phyloP scores from a whole-genome alignment of 1,140 invertebrate genomes.

The Lethrus apterus region DNA sequence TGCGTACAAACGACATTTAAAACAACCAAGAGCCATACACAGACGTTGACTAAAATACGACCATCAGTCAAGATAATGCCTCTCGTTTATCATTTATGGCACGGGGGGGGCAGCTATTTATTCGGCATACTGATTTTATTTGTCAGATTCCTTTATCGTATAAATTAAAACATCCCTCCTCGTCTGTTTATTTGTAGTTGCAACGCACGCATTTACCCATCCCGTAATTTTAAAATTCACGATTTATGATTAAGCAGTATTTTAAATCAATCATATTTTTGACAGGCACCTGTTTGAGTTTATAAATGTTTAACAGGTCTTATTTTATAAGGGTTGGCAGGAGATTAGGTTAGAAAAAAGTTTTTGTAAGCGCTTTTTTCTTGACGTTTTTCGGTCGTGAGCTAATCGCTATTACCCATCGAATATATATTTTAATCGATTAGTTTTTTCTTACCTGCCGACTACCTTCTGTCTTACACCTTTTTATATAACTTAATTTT shows the following conservation, averaged over 20 bases:
- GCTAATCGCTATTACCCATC: conserved; percentile 23
- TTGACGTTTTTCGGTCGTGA: neutral
- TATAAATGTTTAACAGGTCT: conserved; percentile 2
- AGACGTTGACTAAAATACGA: conserved; percentile 12
- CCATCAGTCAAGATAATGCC: conserved; percentile 15
- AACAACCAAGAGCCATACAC: conserved; percentile 13
- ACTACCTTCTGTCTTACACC: conserved; percentile 17
- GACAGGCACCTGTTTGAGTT: conserved; percentile 9
- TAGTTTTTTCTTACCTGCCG: conserved; percentile 20
- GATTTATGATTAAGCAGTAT: conserved; percentile 3
- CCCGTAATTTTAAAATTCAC: neutral
- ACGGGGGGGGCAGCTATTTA: conserved; percentile 1
- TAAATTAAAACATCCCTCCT: conserved; percentile 1
- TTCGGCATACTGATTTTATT: conserved; percentile 2
- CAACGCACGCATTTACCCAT: neutral
- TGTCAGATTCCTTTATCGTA: too few relatives aligned
- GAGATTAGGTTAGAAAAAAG: too few relatives aligned
- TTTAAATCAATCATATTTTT: conserved; percentile 17
- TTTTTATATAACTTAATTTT: too few relatives aligned
- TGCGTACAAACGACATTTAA: conserved; percentile 14
- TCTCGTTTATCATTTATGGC: conserved; percentile 8
- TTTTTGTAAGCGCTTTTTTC: too few relatives aligned
- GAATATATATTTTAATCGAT: conserved; percentile 27
- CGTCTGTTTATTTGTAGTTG: neutral
- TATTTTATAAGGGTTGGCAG: conserved; percentile 15